Evolutionary conservation across 2,113 vertebrate species (phyloP), one percentile per base, ranked within the genome.

Genomic region (Oenanthe oenanthe): DNA sequence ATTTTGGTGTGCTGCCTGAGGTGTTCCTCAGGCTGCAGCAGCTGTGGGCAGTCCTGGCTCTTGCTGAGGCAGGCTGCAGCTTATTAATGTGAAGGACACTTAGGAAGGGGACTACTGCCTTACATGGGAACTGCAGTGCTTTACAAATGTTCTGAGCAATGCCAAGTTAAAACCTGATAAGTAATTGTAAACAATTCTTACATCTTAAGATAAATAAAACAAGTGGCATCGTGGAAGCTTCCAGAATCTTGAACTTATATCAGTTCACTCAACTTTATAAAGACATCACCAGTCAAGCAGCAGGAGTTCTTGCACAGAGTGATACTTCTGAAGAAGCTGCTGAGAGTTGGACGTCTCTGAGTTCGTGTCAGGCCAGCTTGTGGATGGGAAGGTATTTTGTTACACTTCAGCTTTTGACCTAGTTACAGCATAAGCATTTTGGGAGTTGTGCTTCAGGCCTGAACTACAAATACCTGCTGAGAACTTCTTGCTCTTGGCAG

Each of bases 181-280:
- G n/a, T 92, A 95, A 95, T 82, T 83, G 26, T 92, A 36, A 71
- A 40, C 48, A 75, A 89, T 91, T 93, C 87, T 97, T 97, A 3
- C 96, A 18, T 96, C 84, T 96, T 83, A 94, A 99, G 99, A 99
- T 99, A 97, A 99, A 99, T 97, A 99, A 99, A 96, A 98, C 98
- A 91, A 98, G 92, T 34, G 99, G 99, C 42, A 97, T 98, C 85
- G 97, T 99, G 93, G 99, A 99, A 96, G 99, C 98, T 28, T 99
- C 99, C 3, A 98, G 99, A 66, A 99, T 99, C 97, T 99, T 99
- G 99, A 99, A 99, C 97, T 98, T 99, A 51, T 99, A 99, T 97
- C 99, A 99, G 98, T 99, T 99, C 96, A 98, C 98, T 95, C 99
- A 99, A 86, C 98, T 99, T 70, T 99, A 99, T 96, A 99, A 98